phyloP scores from a whole-genome alignment of 2,797 vertebrate species.

The Corythornis leucogaster region DNA sequence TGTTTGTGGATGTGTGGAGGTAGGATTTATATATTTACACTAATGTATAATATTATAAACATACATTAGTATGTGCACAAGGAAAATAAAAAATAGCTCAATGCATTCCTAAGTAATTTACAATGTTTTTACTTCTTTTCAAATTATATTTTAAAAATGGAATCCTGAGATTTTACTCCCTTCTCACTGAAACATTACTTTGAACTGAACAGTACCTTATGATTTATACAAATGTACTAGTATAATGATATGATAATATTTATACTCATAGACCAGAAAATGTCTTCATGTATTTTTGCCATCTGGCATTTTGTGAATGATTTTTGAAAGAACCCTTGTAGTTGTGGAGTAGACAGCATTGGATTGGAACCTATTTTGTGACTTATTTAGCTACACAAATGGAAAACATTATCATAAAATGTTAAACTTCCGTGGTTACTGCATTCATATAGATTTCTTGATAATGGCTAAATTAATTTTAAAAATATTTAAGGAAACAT shows the following conservation, averaged over 20 bases:
- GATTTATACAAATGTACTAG: neutral
- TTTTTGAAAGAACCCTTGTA: slow-evolving; percentile 4
- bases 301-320: slow-evolving; percentile 43
- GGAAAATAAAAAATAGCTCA: neutral
- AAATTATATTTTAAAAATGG: neutral
- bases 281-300: neutral
- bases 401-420: slow-evolving; percentile 60
- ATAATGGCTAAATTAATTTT: slow-evolving; percentile 61
- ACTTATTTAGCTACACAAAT: slow-evolving; percentile 47
- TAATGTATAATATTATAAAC: neutral
- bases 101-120: neutral
- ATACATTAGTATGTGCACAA: neutral
- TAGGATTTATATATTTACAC: neutral
- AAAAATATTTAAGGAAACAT: slow-evolving; percentile 37
- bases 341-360: neutral
- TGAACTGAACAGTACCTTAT: neutral
- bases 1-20: neutral
- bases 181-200: neutral
- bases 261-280: neutral
- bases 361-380: slow-evolving; percentile 15
- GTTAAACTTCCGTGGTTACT: slow-evolving; percentile 38
- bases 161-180: neutral
- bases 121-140: neutral
- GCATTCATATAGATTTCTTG: slow-evolving; percentile 49
- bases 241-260: neutral